Evolutionary conservation across 2,113 vertebrate species (phyloP).

Genomic region (Festucalex cinctus): DNA sequence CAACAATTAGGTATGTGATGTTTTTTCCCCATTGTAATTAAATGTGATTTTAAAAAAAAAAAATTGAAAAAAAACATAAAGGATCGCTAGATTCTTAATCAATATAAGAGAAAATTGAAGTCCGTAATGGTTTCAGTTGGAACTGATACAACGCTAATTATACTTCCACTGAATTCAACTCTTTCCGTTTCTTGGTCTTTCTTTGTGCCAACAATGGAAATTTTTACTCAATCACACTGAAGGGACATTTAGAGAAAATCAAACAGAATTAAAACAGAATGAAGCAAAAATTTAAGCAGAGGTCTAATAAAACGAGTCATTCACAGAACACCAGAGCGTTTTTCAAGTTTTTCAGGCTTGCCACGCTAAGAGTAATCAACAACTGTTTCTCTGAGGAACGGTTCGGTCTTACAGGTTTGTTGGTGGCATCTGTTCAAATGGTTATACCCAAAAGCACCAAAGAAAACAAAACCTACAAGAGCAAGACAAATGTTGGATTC

Average conservation of each 20-base stretch:
- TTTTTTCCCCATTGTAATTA: no score
- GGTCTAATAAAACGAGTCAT: neutral
- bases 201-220: neutral
- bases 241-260: no score
- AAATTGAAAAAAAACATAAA: no score
- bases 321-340: neutral
- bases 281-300: no score
- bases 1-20: neutral
- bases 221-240: no score
- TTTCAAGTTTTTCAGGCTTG: neutral
- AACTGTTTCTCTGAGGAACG: neutral
- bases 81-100: no score
- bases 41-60: no score
- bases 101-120: no score
- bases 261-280: no score
- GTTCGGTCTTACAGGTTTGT: neutral
- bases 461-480: neutral
- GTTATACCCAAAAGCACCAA: neutral
- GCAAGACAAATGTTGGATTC: neutral
- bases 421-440: neutral
- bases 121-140: neutral
- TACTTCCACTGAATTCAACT: neutral
- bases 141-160: neutral
- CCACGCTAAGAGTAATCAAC: neutral
- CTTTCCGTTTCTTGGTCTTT: neutral